These are phyloP conservation scores for Acleris laterana DNA, from an alignment of 2,888 invertebrate genomes.

Conservation along the genomic window DNA sequence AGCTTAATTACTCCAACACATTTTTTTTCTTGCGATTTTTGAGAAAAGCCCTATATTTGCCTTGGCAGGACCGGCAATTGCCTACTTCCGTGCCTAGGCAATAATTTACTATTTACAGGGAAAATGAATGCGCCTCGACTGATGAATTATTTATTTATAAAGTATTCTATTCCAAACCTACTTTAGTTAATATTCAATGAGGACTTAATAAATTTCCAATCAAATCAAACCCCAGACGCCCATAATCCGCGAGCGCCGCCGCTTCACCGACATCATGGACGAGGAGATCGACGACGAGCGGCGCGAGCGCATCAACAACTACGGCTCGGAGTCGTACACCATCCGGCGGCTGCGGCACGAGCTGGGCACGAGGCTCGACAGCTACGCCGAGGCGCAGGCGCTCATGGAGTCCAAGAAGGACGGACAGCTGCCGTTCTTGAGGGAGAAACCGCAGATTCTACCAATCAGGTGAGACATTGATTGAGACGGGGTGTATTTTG, in stretches of 20 bases:
- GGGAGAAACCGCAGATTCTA: constrained; percentile 94
- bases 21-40: too few species aligned
- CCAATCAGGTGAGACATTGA: constrained; percentile 86
- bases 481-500: too few species aligned
- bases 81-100: too few species aligned
- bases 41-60: too few species aligned
- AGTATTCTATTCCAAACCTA: too few species aligned
- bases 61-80: too few species aligned
- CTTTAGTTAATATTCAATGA: too few species aligned
- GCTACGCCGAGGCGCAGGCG: constrained; percentile 94
- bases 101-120: too few species aligned
- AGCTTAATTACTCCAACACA: too few species aligned
- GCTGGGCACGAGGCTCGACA: constrained; percentile 92
- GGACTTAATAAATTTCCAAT: too few species aligned
- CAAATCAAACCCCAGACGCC: constrained; percentile 85
- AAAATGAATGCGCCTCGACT: too few species aligned
- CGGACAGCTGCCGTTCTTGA: constrained; percentile 93
- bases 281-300: constrained; percentile 97
- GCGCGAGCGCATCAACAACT: constrained; percentile 90
- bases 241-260: constrained; percentile 93
- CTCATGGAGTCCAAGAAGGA: constrained; percentile 91
- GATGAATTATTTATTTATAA: too few species aligned
- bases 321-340: constrained; percentile 88
- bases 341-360: constrained; percentile 92
- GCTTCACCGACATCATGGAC: constrained; percentile 97